phyloP scores from a whole-genome alignment of 2,113 vertebrate genomes.

The Lethenteron reissneri region DNA sequence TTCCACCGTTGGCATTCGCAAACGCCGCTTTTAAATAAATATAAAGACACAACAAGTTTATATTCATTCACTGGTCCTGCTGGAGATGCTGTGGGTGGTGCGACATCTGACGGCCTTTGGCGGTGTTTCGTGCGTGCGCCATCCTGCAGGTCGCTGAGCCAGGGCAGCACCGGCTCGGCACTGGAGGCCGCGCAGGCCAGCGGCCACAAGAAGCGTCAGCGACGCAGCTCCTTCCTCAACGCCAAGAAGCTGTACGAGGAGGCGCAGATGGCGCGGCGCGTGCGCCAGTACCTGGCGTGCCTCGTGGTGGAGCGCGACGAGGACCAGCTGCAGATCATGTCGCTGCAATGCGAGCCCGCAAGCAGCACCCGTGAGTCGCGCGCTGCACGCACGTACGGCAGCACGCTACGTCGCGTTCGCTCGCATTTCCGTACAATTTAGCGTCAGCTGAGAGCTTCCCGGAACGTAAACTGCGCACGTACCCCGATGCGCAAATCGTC shows the following conservation, averaged over 20 bases:
- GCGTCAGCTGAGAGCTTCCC: no score
- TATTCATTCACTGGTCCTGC: no score
- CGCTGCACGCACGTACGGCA: no score
- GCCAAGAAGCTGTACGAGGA: conserved; percentile 93
- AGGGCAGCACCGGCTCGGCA: conserved; percentile 93
- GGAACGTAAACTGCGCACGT: no score
- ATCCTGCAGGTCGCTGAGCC: conserved; percentile 56
- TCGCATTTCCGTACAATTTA: no score
- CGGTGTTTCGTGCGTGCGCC: neutral
- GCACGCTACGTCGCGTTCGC: no score
- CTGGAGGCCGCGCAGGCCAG: conserved; percentile 57
- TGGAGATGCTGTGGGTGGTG: no score
- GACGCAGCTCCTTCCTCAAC: conserved; percentile 74
- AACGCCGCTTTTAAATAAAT: no score
- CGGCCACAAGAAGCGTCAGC: conserved; percentile 64
- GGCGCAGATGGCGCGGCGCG: conserved; percentile 84
- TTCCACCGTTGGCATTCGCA: no score
- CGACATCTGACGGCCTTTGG: no score
- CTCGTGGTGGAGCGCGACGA: conserved; percentile 62
- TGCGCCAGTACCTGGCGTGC: conserved; percentile 81
- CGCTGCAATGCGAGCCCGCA: conserved; percentile 63
- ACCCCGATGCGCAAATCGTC: no score
- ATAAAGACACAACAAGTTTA: no score
- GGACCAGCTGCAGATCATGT: conserved; percentile 68
- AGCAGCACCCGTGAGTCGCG: conserved; percentile 58